Evolutionary conservation across 53 echinoderm and acorn worm species (phyloP), one percentile per base, ranked within the genome.

Genomic region (Echinometra lucunter): DNA sequence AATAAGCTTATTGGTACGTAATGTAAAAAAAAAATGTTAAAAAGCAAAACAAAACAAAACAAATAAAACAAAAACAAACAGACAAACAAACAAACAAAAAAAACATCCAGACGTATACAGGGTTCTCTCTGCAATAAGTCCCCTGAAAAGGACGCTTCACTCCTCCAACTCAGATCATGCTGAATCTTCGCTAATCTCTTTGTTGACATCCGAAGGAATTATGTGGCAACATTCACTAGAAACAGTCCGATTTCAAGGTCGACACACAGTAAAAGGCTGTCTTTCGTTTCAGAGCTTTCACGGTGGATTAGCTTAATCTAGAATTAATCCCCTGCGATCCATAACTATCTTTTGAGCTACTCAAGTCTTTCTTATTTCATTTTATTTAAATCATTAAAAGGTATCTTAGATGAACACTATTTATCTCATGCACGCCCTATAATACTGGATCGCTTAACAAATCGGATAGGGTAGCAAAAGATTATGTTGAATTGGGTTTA

Each of bases 271-370:
- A 42, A 4, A 18, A 78, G 23, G 5, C 42, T 78, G 40, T 42
- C 42, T 42, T 42, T 42, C 78, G 78, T 78, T 38, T 78, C 42
- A 42, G 6, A 78, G 19, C 38, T 17, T 6, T 78, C 78, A 42
- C 1, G 44, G 42, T 38, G 78, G 78, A 42, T 78, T 78, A 40
- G 42, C 8, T 17, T 40, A 42, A 78, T 78, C 78, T 40, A 15
- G 19, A 42, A 78, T 78, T 78, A 78, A 78, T 78, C 78, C 42
- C 15, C 7, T 78, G 78, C 42, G 78, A 78, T 78, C 78, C 18
- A 21, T 42, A 18, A 1, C 42, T 78, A 42, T 19, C 35, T n/a
- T n/a, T 21, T 78, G 8, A 40, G 21, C 42, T 78, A 78, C 69
- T 34, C 10, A 69, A n/a, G n/a, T n/a, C n/a, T n/a, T 69, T 69